Evolutionary conservation across 1,140 invertebrate species (phyloP).

Genomic region (Platyura marginata): DNA sequence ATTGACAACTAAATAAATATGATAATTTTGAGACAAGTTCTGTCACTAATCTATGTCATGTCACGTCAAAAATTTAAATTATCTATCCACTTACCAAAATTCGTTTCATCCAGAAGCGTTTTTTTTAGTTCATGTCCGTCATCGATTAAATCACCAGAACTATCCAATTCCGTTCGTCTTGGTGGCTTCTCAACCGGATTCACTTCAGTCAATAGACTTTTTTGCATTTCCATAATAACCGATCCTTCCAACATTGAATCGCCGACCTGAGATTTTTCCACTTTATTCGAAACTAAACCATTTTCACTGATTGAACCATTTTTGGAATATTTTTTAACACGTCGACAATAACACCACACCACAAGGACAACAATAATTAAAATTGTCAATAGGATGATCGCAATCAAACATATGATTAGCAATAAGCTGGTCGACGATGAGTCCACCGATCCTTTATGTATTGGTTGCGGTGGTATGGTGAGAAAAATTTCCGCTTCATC

Average conservation of each 20-base stretch:
- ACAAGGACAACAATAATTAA: conserved; percentile 34
- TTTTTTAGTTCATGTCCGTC: conserved; percentile 63
- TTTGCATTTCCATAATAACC: conserved; percentile 51
- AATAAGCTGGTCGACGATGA: conserved; percentile 23
- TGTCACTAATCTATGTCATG: too few species aligned
- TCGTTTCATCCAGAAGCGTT: conserved; percentile 51
- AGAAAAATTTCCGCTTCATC: conserved; percentile 35
- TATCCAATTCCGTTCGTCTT: conserved; percentile 44
- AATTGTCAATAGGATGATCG: conserved; percentile 34
- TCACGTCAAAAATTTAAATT: too few species aligned
- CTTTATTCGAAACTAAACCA: conserved; percentile 18
- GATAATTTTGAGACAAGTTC: too few species aligned
- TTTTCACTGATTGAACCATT: conserved; percentile 23
- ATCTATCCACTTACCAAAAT: conserved; percentile 54
- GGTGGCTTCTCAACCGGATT: conserved; percentile 66
- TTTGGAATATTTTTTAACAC: conserved; percentile 32
- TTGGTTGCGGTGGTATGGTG: neutral
- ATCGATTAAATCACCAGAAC: conserved; percentile 44
- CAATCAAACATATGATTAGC: conserved; percentile 29
- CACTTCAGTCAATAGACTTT: conserved; percentile 57
- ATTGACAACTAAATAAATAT: too few species aligned
- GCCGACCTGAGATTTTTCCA: conserved; percentile 37
- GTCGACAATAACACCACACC: conserved; percentile 20
- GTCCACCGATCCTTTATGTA: conserved; percentile 4
- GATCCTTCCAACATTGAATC: conserved; percentile 36